Evolutionary conservation across 2,888 invertebrate genomes (phyloP).

Genomic region (Aphodius sticticus): DNA sequence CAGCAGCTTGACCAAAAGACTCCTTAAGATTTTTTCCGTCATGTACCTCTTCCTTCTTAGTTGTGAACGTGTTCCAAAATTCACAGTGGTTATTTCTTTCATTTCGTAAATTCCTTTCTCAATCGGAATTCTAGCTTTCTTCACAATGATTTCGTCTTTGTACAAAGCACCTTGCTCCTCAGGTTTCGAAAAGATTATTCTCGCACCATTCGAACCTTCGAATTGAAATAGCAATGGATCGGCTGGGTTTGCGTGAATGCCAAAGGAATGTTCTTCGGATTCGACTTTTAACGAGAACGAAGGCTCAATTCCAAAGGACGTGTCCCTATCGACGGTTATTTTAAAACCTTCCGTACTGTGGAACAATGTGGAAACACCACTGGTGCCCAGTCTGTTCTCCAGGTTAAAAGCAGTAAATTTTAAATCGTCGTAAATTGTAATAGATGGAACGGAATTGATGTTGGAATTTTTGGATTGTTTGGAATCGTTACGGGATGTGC

Average conservation of each 20-base stretch:
- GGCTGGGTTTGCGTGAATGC: conserved; percentile 21
- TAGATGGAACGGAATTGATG: not conserved
- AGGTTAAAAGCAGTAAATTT: conserved; percentile 26
- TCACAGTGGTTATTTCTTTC: not conserved
- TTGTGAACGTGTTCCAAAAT: not conserved
- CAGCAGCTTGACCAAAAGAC: conserved; percentile 17
- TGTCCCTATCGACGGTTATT: conserved; percentile 32
- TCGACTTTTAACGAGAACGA: conserved; percentile 23
- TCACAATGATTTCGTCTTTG: conserved; percentile 9
- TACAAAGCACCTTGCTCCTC: not conserved
- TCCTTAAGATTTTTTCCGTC: conserved; percentile 21
- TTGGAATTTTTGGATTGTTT: not conserved
- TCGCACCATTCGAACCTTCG: conserved; percentile 26
- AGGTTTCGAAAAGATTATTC: conserved; percentile 28
- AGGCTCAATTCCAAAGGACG: conserved; percentile 7
- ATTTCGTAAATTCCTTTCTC: not conserved
- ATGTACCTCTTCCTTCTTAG: conserved; percentile 17
- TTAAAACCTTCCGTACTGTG: conserved; percentile 34
- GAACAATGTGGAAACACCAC: conserved; percentile 27
- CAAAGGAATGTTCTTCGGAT: conserved; percentile 19
- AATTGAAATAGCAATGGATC: conserved; percentile 29
- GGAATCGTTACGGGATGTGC: not conserved
- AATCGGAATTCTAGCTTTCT: not conserved
- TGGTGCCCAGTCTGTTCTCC: conserved; percentile 15
- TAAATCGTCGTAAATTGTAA: not conserved